These are phyloP conservation scores for Goniozus legneri DNA, from an alignment of 1,140 invertebrate species.

Conservation along the genomic window DNA sequence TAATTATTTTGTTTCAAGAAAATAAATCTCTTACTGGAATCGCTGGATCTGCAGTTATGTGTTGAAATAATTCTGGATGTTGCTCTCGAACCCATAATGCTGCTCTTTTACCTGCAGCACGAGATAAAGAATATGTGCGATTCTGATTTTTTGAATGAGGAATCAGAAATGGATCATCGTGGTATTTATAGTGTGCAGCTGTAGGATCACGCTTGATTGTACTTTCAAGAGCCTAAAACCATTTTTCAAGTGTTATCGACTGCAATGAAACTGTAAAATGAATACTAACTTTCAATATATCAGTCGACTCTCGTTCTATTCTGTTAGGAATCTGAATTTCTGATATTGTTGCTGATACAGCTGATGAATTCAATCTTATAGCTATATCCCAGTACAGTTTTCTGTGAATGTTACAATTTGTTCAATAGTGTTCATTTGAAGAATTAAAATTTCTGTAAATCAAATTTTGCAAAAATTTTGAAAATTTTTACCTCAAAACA, in stretches of 20 bases:
- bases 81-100: conserved; percentile 80
- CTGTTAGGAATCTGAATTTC: conserved; percentile 63
- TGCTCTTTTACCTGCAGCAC: conserved; percentile 82
- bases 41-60: conserved; percentile 66
- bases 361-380: background rate
- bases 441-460: too few species aligned
- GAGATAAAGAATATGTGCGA: conserved; percentile 72
- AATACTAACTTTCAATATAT: conserved; percentile 63
- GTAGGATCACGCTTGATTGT: conserved; percentile 73
- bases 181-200: conserved; percentile 81
- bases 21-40: conserved; percentile 30
- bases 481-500: too few species aligned
- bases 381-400: background rate
- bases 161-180: conserved; percentile 86
- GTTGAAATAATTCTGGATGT: conserved; percentile 72
- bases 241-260: conserved; percentile 4
- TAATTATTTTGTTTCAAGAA: background rate
- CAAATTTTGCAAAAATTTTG: too few species aligned
- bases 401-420: too few species aligned
- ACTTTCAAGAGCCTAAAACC: conserved; percentile 65
- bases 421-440: too few species aligned
- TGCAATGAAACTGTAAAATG: background rate
- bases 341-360: background rate
- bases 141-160: conserved; percentile 74
- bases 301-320: conserved; percentile 73